These are phyloP conservation scores for Merluccius polli DNA, from an alignment of 2,797 vertebrate genomes.

Conservation along the genomic window DNA sequence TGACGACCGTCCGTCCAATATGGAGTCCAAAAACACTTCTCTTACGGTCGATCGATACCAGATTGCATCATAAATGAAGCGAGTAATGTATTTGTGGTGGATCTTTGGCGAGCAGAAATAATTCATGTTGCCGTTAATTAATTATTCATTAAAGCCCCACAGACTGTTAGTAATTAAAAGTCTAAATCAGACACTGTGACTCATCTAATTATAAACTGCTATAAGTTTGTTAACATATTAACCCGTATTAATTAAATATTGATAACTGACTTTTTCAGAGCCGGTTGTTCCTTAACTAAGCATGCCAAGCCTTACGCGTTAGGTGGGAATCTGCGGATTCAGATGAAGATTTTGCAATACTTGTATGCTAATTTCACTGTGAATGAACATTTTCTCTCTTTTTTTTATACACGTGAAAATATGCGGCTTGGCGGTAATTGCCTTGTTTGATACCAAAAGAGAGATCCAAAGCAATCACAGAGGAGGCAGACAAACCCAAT, in stretches of 20 bases:
- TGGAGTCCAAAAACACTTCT: constrained; percentile 20
- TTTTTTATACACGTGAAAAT: constrained; percentile 27
- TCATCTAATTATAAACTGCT: constrained; percentile 70
- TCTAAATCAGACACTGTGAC: constrained; percentile 65
- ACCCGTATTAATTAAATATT: constrained; percentile 72
- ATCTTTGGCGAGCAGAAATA: constrained; percentile 64
- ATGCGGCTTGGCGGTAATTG: constrained; percentile 63
- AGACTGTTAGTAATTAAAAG: constrained; percentile 67
- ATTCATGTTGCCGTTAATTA: constrained; percentile 65
- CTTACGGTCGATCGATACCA: constrained; percentile 47
- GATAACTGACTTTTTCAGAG: constrained; percentile 40
- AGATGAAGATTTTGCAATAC: constrained; percentile 35
- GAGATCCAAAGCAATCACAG: constrained; percentile 67
- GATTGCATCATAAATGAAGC: constrained; percentile 31
- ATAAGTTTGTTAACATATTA: constrained; percentile 74
- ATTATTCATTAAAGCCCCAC: constrained; percentile 68
- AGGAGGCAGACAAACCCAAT: constrained; percentile 69
- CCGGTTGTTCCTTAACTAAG: constrained; percentile 24
- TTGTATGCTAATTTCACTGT: constrained; percentile 44
- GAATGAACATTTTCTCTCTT: constrained; percentile 35
- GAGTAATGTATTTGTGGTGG: constrained; percentile 46
- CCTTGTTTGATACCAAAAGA: constrained; percentile 66
- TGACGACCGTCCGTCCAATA: constrained; percentile 35
- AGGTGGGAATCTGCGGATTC: not conserved
- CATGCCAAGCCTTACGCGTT: constrained; percentile 13